Conservation (phyloP, 2,113 vertebrate species). For the Nycticorax nycticorax region DNA sequence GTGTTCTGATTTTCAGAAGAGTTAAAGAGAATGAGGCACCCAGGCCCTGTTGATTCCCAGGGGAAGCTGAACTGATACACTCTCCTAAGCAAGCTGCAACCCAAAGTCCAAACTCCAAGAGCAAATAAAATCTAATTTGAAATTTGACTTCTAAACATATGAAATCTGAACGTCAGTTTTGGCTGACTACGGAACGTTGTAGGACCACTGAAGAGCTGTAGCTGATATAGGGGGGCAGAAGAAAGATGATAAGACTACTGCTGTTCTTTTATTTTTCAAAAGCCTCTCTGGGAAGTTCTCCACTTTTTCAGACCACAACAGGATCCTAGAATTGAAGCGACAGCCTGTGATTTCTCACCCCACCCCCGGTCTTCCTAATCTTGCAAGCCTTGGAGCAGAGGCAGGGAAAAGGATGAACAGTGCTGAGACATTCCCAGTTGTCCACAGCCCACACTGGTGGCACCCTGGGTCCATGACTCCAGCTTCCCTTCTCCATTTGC, state of each 20-base stretch:
- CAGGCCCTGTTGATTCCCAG: not conserved
- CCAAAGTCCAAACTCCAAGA: not conserved
- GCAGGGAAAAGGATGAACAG: not conserved
- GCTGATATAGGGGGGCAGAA: accelerated
- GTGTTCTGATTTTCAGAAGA: not conserved
- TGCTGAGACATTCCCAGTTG: not conserved
- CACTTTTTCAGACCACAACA: not conserved
- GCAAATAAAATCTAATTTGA: not conserved
- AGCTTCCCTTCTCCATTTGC: not conserved
- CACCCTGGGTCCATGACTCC: not conserved
- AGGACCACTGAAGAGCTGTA: not conserved
- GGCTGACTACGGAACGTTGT: not conserved
- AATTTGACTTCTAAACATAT: not conserved
- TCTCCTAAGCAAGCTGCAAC: not conserved
- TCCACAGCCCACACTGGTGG: not conserved
- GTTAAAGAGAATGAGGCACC: not conserved
- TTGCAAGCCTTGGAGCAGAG: not conserved
- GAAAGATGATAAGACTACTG: not conserved
- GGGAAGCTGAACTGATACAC: not conserved
- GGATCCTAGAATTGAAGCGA: not conserved
- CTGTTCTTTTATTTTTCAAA: not conserved
- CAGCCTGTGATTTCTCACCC: not conserved
- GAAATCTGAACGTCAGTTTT: not conserved
- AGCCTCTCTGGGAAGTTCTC: not conserved
- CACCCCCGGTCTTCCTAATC: not conserved